A percentile compares a stretch with the other conserved stretches of the same genome.
Conservation (phyloP, 1,140 invertebrate species). For the Drosophila pachea region DNA sequence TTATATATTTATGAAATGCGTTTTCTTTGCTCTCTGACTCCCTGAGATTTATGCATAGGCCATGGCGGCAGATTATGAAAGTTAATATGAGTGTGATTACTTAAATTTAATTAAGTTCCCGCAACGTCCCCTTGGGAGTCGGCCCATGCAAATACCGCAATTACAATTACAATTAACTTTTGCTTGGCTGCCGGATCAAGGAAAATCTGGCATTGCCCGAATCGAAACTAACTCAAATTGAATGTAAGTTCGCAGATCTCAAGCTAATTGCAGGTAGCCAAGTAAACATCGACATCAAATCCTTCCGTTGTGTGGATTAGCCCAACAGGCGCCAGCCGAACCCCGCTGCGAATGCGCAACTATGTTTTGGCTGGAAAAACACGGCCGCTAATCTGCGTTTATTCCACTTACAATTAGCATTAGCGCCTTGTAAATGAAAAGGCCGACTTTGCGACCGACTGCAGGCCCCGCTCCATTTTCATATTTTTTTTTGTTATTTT, state of each 20-base stretch:
- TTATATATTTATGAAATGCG: slow-evolving; percentile 63
- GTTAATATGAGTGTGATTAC: slow-evolving; percentile 71
- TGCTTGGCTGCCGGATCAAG: slow-evolving; percentile 3
- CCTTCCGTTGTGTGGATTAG: slow-evolving; percentile 45
- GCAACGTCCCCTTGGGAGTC: slow-evolving; percentile 3
- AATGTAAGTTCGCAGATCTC: neutral
- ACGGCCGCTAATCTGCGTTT: slow-evolving; percentile 67
- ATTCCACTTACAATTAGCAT: slow-evolving; percentile 78
- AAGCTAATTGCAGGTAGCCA: slow-evolving; percentile 14
- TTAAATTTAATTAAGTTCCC: slow-evolving; percentile 66
- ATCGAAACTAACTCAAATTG: slow-evolving; percentile 18
- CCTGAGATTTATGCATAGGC: slow-evolving; percentile 67
- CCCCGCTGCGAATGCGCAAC: neutral
- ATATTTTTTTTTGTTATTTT: slow-evolving; percentile 55
- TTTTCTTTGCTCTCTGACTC: slow-evolving; percentile 27
- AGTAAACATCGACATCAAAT: slow-evolving; percentile 19
- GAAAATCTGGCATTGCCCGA: slow-evolving; percentile 21
- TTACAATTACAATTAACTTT: slow-evolving; percentile 70
- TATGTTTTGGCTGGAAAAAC: slow-evolving; percentile 43
- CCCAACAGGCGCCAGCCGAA: slow-evolving; percentile 48
- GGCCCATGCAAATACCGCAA: slow-evolving; percentile 48
- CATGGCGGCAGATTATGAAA: slow-evolving; percentile 59
- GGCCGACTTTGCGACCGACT: slow-evolving; percentile 15
- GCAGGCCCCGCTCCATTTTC: slow-evolving; percentile 56
- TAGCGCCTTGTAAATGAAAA: slow-evolving; percentile 69